Percentiles rank a stretch among this genome's conserved stretches.
Evolutionary conservation across 2,888 invertebrate genomes (phyloP).

Genomic region (Apotomis betuletana): DNA sequence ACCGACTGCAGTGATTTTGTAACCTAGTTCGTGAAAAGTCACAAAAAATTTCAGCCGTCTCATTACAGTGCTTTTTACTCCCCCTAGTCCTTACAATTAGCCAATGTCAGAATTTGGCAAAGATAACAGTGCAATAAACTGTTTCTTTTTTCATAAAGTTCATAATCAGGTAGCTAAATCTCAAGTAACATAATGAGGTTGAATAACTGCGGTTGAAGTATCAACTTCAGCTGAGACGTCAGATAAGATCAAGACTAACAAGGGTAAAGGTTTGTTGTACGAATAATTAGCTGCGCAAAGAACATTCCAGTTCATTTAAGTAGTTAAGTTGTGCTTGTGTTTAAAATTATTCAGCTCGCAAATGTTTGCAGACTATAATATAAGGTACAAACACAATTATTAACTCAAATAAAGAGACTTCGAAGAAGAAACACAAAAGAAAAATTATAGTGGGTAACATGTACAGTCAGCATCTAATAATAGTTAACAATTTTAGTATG

Average conservation of each 20-base stretch:
- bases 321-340: slow-evolving; percentile 5
- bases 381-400: neutral
- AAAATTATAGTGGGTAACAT: too few relatives aligned
- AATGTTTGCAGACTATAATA: neutral
- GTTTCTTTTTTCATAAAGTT: neutral
- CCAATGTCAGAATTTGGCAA: neutral
- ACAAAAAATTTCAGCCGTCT: too few relatives aligned
- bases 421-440: too few relatives aligned
- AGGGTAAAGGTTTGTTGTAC: neutral
- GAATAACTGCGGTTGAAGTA: neutral
- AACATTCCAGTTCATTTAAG: neutral
- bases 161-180: neutral
- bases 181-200: neutral
- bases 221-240: slow-evolving; percentile 7
- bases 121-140: neutral
- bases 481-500: too few relatives aligned
- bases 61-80: too few relatives aligned
- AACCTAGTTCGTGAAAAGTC: too few relatives aligned
- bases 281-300: slow-evolving; percentile 11
- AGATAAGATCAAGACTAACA: slow-evolving; percentile 8
- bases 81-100: neutral
- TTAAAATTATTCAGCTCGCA: neutral
- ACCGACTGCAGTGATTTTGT: too few relatives aligned
- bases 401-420: too few relatives aligned
- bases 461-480: too few relatives aligned